Percentiles rank a stretch among this genome's conserved stretches.
Conservation (phyloP, 2,113 vertebrate genomes). For the Chloebia gouldiae region DNA sequence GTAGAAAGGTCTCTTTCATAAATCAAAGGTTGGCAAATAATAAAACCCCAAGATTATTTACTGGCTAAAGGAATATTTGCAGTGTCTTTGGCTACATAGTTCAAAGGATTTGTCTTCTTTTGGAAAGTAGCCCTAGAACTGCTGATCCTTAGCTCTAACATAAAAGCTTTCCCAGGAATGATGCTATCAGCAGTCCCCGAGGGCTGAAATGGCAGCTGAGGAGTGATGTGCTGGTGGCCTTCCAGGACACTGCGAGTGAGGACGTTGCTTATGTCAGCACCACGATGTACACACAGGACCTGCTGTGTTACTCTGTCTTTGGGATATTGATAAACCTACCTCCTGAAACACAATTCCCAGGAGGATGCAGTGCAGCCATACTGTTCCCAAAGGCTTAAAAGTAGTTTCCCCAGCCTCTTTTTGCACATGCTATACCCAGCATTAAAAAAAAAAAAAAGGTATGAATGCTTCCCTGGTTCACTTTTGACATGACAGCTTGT, state of each 20-base stretch:
- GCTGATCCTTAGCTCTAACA: slow-evolving; percentile 33
- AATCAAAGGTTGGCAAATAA: slow-evolving; percentile 36
- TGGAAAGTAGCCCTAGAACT: slow-evolving; percentile 41
- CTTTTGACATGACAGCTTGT: slow-evolving; percentile 56
- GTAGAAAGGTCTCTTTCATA: neutral
- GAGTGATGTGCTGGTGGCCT: neutral
- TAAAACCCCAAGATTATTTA: slow-evolving; percentile 8
- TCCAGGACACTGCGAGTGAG: neutral
- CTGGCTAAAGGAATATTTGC: slow-evolving; percentile 18
- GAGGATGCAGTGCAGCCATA: neutral
- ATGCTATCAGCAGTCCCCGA: slow-evolving; percentile 28
- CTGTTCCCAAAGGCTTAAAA: neutral
- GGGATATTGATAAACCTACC: neutral
- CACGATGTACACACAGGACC: neutral
- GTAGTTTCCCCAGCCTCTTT: neutral
- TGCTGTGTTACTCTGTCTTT: neutral
- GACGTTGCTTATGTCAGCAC: neutral
- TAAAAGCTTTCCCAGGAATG: slow-evolving; percentile 32
- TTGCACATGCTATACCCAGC: neutral
- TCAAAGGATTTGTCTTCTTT: slow-evolving; percentile 46
- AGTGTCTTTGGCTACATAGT: slow-evolving; percentile 31
- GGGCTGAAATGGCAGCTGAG: slow-evolving; percentile 32
- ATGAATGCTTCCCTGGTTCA: neutral
- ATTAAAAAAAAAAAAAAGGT: neutral
- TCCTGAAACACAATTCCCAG: neutral